phyloP scores from a whole-genome alignment of 1,140 invertebrate genomes.

The Zelostemma sp. region DNA sequence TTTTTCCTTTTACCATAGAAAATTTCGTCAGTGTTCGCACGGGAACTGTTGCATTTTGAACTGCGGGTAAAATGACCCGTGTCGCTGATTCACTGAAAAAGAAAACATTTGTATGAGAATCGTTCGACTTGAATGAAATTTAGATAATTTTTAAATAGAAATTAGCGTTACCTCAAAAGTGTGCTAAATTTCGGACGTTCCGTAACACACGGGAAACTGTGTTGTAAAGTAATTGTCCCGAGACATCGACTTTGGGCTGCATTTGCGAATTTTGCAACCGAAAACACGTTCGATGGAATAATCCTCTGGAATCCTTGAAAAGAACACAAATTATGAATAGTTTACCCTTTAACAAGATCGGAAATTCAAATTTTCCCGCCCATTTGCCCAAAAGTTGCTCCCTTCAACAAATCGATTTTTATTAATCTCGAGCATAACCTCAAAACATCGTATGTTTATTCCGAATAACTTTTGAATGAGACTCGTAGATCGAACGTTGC shows the following conservation, averaged over 20 bases:
- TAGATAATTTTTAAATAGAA: slow-evolving; percentile 16
- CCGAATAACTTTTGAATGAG: no score
- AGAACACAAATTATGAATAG: neutral
- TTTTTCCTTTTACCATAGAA: slow-evolving; percentile 79
- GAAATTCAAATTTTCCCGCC: no score
- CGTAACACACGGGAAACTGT: no score
- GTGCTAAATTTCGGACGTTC: no score
- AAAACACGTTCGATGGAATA: neutral
- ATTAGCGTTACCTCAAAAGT: slow-evolving; percentile 7
- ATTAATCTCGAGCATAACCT: neutral
- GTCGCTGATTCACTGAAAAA: slow-evolving; percentile 18
- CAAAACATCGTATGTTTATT: no score
- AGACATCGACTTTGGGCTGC: neutral
- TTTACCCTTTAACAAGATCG: no score
- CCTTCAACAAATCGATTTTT: no score
- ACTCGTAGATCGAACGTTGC: no score
- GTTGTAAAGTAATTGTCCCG: no score
- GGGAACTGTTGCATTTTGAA: slow-evolving; percentile 30
- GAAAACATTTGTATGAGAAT: slow-evolving; percentile 10
- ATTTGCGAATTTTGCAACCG: neutral
- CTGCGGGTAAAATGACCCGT: slow-evolving; percentile 54
- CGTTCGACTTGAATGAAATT: neutral
- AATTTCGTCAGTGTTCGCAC: slow-evolving; percentile 79
- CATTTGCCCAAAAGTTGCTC: no score
- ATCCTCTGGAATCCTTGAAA: slow-evolving; percentile 25